These are phyloP conservation scores for Scarus forsteni DNA, from an alignment of 2,797 vertebrate species.

Conservation along the genomic window DNA sequence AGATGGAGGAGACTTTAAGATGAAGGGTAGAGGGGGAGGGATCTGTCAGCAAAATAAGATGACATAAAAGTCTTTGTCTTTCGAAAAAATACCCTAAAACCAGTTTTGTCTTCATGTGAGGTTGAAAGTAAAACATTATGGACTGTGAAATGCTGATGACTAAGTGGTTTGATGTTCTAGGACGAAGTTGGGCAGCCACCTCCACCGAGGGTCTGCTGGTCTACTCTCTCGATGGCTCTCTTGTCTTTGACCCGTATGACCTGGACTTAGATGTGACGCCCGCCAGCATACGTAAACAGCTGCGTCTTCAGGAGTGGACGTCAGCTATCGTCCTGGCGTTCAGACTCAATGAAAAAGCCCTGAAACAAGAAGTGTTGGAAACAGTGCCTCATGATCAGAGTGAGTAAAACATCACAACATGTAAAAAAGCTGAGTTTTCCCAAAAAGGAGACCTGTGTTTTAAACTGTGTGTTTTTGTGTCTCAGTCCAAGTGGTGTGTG, in stretches of 20 bases:
- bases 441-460: accelerated
- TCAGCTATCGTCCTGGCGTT: conserved; percentile 92
- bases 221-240: conserved; percentile 91
- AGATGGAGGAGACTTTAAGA: no score
- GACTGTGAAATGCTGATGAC: not conserved
- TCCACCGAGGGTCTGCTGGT: conserved; percentile 95
- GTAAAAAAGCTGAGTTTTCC: not conserved
- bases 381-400: conserved; percentile 88
- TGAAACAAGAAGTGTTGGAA: conserved; percentile 92
- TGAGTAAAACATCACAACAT: conserved; percentile 56
- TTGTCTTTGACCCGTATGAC: conserved; percentile 96
- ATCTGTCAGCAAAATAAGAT: no score
- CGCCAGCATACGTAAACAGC: conserved; percentile 83
- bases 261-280: conserved; percentile 95
- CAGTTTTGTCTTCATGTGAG: no score
- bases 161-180: conserved; percentile 65
- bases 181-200: conserved; percentile 94
- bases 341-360: conserved; percentile 90
- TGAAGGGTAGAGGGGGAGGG: no score
- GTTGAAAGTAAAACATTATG: no score
- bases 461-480: conserved; percentile 3
- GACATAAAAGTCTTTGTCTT: no score
- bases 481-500: conserved; percentile 90
- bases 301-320: conserved; percentile 85
- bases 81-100: no score